These are phyloP conservation scores for Corythoichthys intestinalis DNA, from an alignment of 2,113 vertebrate species.

Conservation along the genomic window DNA sequence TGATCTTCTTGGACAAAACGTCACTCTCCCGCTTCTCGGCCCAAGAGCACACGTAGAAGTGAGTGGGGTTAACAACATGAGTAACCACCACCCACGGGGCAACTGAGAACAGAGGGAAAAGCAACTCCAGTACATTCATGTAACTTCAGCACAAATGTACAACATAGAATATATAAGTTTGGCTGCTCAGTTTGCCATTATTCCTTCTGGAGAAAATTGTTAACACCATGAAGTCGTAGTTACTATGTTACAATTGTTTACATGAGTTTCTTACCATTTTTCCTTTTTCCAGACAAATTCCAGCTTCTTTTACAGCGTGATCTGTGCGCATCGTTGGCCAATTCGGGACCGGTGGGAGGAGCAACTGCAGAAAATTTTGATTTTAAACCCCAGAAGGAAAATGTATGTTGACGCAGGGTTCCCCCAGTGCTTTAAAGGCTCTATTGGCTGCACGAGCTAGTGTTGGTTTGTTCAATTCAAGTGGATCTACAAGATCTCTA, in stretches of 20 bases:
- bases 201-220: neutral
- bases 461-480: no score
- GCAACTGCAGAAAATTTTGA: conserved; percentile 7
- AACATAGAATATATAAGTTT: no score
- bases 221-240: no score
- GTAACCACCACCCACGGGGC: conserved; percentile 78
- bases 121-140: neutral
- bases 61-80: conserved; percentile 81
- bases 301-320: conserved; percentile 6
- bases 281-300: neutral
- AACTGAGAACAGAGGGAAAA: conserved; percentile 14
- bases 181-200: neutral
- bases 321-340: conserved; percentile 27
- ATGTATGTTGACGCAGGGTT: no score
- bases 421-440: no score
- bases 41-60: conserved; percentile 83
- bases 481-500: no score
- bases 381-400: neutral
- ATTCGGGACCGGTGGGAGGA: conserved; percentile 41
- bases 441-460: no score
- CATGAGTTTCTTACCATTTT: conserved; percentile 20
- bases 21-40: conserved; percentile 67
- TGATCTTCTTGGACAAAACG: conserved; percentile 73
- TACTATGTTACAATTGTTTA: neutral
- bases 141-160: no score